Evolutionary conservation across 2,797 vertebrate species (phyloP).

Genomic region (Phrynocephalus guinanensis): DNA sequence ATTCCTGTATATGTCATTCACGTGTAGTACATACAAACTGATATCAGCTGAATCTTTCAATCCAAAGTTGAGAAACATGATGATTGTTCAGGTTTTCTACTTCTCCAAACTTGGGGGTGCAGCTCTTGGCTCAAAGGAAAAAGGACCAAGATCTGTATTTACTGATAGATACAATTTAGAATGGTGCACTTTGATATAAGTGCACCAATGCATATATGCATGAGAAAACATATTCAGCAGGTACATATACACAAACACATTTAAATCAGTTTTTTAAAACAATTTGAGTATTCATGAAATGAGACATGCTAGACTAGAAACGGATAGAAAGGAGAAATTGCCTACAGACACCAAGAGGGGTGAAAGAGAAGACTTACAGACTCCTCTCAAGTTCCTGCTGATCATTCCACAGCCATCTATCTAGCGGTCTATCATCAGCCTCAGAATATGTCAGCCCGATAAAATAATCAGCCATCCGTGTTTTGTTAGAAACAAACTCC

Average conservation of each 20-base stretch:
- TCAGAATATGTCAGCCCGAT: slow-evolving; percentile 17
- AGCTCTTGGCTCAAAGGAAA: neutral
- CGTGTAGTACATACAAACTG: too few relatives aligned
- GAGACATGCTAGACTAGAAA: too few relatives aligned
- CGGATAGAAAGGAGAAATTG: too few relatives aligned
- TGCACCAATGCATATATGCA: too few relatives aligned
- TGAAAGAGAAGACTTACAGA: slow-evolving; percentile 17
- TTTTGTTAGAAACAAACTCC: slow-evolving; percentile 35
- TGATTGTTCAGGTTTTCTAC: neutral
- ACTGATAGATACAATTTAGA: neutral
- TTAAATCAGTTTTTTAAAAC: neutral
- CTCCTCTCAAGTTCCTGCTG: neutral
- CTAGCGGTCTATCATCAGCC: neutral
- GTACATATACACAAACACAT: neutral
- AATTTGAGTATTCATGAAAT: neutral
- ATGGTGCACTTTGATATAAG: too few relatives aligned
- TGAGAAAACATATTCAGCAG: too few relatives aligned
- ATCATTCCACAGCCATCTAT: slow-evolving; percentile 7
- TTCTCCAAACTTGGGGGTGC: neutral
- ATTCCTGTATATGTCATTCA: too few relatives aligned
- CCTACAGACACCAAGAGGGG: neutral
- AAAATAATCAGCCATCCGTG: slow-evolving; percentile 14
- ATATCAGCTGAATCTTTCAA: too few relatives aligned
- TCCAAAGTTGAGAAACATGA: too few relatives aligned
- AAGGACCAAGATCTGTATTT: neutral